Percentiles rank a stretch among this genome's conserved stretches.
Conservation (phyloP, 2,888 invertebrate species). For the Amphipoea lucens region DNA sequence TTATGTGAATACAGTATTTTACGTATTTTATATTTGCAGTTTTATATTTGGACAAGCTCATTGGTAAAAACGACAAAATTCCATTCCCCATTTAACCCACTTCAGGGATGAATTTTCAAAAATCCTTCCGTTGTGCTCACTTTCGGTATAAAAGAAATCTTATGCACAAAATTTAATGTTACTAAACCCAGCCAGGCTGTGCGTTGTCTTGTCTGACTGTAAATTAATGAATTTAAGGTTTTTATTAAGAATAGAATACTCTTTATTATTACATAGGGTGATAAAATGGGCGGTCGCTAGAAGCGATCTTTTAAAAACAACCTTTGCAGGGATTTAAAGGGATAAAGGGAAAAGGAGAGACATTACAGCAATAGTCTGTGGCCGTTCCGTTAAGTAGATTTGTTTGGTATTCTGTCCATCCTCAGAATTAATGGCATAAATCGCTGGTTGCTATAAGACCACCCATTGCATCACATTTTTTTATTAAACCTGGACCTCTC, state of each 20-base stretch:
- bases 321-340: no score
- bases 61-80: neutral
- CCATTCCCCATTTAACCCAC: no score
- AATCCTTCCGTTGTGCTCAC: neutral
- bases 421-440: neutral
- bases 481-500: neutral
- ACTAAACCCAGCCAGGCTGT: neutral
- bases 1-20: constrained; percentile 1
- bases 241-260: no score
- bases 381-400: neutral
- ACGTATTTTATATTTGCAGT: neutral
- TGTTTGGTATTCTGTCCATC: neutral
- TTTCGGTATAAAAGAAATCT: no score
- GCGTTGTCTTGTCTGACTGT: neutral
- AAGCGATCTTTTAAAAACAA: no score
- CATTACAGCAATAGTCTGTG: no score
- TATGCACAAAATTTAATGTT: neutral
- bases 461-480: neutral
- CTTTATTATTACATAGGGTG: no score
- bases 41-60: neutral
- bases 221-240: neutral
- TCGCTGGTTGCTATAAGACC: neutral
- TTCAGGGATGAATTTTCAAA: no score
- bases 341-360: no score
- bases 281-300: no score